phyloP scores from a whole-genome alignment of 2,888 invertebrate genomes.

The Camponotus fellah region DNA sequence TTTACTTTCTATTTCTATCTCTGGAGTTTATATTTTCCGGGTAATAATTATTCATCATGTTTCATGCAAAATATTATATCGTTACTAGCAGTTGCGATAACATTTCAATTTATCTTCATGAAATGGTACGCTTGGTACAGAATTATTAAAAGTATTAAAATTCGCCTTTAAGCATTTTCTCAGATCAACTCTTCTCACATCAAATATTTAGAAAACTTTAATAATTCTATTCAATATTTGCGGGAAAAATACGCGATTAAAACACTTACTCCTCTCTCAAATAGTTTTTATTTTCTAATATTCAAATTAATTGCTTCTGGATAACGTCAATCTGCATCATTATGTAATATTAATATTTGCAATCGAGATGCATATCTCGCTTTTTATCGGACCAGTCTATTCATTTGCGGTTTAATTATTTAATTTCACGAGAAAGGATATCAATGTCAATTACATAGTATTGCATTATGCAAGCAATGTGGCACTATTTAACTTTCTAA shows the following conservation, averaged over 20 bases:
- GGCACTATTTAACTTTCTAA: neutral
- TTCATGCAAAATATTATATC: neutral
- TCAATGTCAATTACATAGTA: conserved; percentile 17
- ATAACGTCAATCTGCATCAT: neutral
- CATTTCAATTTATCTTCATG: neutral
- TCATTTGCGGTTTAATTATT: neutral
- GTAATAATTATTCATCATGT: neutral
- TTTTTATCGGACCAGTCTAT: neutral
- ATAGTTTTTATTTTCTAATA: neutral
- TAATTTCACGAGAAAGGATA: neutral
- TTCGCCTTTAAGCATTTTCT: neutral
- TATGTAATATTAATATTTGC: neutral
- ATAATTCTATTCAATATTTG: conserved; percentile 21
- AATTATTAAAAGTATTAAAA: neutral
- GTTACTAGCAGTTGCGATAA: neutral
- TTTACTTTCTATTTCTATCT: too few relatives aligned
- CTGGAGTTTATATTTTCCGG: neutral
- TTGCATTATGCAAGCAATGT: neutral
- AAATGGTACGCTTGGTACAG: neutral
- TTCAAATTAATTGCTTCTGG: neutral
- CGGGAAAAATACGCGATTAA: neutral
- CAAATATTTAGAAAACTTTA: neutral
- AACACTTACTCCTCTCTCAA: neutral
- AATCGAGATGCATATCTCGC: neutral
- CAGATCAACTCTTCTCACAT: neutral